Evolutionary conservation across 2,797 vertebrate genomes (phyloP), one percentile per base, ranked within the genome.

Genomic region (Taeniopygia guttata): DNA sequence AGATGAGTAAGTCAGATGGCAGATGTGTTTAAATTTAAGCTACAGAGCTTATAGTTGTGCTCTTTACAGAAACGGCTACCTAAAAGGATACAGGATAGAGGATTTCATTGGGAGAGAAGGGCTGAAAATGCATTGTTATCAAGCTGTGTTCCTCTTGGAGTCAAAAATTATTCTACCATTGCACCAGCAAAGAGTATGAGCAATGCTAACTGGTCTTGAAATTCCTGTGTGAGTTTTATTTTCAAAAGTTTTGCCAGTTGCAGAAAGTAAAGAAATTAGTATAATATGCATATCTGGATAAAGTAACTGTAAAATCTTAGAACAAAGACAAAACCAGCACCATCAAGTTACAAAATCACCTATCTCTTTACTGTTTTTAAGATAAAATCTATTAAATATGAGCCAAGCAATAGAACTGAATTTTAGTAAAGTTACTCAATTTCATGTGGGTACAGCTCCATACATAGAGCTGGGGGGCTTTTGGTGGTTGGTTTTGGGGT

Each of bases 381-480:
- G 36, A 15, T 6, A 70, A 92, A 77, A 54, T 55, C 9, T 46
- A 16, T n/a, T 30, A 10, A 49, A 91, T 62, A 23, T 2, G 1
- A 80, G 30, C 46, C 22, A 84, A 32, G 2, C 12, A 40, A 3
- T 2, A 48, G 3, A 77, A 55, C 4, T 17, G 23, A 67, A 55
- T 77, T 87, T 84, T 59, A 70, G 11, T 42, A 27, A 56, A 75
- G 20, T 34, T 64, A 38, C 27, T 52, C 2, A 66, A 40, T 62
- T 69, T 46, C 7, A 2, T 22, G 6, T 58, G 5, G 40, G 13
- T 72, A 58, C 11, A 45, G 4, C 5, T 67, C 26, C 22, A 48
- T 36, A 18, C 1, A 19, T 36, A 14, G 0, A 30, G 8, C 3
- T 51, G 11, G 7, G 25, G 12, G 16, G 11, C 2, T 26, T 48